Base-by-base conservation (phyloP, 1,140 invertebrate genomes). In the Drosophila ficusphila region DNA sequence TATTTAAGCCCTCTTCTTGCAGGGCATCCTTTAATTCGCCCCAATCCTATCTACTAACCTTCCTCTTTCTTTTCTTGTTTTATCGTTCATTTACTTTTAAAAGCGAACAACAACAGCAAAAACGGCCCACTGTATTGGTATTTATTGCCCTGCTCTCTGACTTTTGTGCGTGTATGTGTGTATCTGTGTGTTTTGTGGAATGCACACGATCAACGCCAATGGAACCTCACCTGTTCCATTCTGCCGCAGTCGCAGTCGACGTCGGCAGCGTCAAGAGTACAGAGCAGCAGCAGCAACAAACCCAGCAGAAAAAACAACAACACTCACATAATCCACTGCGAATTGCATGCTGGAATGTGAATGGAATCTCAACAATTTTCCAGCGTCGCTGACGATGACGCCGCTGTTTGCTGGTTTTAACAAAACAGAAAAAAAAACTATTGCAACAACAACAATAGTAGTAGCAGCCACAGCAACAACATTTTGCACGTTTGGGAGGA, bases 331-430 rank as follows among this genome's bases (percentile, higher is more conserved):
- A 82, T 79, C 76, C 89, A 88, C 57, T 82, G 81, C 76, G 82
- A 90, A 90, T 90, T 90, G 89, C 89, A 90, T 90, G 89, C 81
- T 90, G 89, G 89, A 90, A 90, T 90, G 89, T 90, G 89, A 90
- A 90, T 90, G 89, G 89, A 90, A 90, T 90, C 83, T 72, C 47
- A 90, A 83, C 79, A 79, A 90, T 90, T 89, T 90, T 81, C 69
- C 69, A 90, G 71, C 89, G 76, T 89, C 69, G 81, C 82, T 85
- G 81, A 72, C 81, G 79, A 86, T 86, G 79, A 85, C 79, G 79
- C 79, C 79, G 79, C 54, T 33, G 60, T 61, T 79, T 47, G 78
- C 12, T 56, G 71, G 34, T 42, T 49, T 19, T 12, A 29, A 42
- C 23, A 39, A 46, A 16, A 57, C 16, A 41, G 14, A 41, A 21